Percentiles rank a stretch among this genome's conserved stretches.
Evolutionary conservation across 2,888 invertebrate genomes (phyloP).

Genomic region (Hylaea fasciaria): DNA sequence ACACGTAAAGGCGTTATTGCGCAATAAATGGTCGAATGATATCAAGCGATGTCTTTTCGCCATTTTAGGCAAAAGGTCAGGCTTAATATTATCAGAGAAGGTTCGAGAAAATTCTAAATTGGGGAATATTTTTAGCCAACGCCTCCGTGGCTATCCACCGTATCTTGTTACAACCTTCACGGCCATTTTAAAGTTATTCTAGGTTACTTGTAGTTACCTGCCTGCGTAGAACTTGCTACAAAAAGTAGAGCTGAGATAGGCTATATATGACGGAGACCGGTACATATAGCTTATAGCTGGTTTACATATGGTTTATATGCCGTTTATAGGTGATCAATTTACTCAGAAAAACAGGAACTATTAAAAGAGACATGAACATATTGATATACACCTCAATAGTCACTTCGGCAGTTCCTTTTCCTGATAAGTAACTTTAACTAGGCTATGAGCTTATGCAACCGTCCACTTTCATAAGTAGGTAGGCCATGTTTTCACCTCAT

Average conservation of each 20-base stretch:
- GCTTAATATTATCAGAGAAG: constrained; percentile 29
- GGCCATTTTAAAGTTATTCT: constrained; percentile 18
- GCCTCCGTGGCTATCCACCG: constrained; percentile 13
- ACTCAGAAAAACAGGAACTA: background rate
- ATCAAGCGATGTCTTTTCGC: constrained; percentile 25
- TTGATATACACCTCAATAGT: no score
- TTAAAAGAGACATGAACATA: no score
- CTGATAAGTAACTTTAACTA: no score
- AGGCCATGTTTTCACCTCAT: no score
- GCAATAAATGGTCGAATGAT: constrained; percentile 28
- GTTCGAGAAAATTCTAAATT: constrained; percentile 32
- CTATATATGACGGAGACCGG: constrained; percentile 5
- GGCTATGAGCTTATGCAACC: no score
- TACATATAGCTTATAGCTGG: no score
- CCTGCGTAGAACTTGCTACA: background rate
- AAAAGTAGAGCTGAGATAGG: constrained; percentile 12
- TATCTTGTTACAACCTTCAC: constrained; percentile 20
- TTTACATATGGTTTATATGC: background rate
- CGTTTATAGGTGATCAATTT: background rate
- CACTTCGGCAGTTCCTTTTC: no score
- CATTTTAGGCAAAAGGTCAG: constrained; percentile 35
- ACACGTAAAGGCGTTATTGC: constrained; percentile 19
- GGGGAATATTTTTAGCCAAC: constrained; percentile 24
- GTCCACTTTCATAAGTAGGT: no score
- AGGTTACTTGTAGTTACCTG: constrained; percentile 1